phyloP scores from a whole-genome alignment of 2,888 invertebrate genomes.

The Meta bourneti region DNA sequence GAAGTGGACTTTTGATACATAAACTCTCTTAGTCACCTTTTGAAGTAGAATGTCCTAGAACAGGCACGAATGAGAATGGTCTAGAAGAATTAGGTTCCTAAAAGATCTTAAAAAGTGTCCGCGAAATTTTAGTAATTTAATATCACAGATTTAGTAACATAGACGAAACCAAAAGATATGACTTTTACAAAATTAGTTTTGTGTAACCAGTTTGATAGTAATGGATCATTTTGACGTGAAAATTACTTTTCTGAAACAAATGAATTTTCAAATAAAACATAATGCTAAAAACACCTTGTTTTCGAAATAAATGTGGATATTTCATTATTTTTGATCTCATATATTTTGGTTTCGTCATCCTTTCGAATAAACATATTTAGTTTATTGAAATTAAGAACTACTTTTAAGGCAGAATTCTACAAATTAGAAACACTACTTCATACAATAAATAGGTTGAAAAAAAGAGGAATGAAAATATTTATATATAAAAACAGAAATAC shows the following conservation, averaged over 20 bases:
- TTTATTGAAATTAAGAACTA: too few species aligned
- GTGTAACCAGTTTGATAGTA: too few species aligned
- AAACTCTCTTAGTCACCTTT: not conserved
- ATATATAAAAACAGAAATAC: too few species aligned
- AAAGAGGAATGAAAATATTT: too few species aligned
- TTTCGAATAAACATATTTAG: not conserved
- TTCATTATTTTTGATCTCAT: not conserved
- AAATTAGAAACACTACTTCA: too few species aligned
- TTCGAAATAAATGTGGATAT: too few species aligned
- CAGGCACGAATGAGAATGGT: not conserved
- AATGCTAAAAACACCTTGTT: too few species aligned
- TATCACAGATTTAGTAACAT: not conserved
- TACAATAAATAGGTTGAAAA: too few species aligned
- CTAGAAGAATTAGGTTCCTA: constrained; percentile 1
- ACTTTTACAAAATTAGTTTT: not conserved
- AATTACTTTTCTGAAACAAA: too few species aligned
- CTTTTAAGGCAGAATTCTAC: too few species aligned
- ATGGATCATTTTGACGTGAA: too few species aligned
- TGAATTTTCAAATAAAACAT: too few species aligned
- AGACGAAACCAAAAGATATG: not conserved
- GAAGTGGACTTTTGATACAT: not conserved
- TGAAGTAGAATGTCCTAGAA: not conserved
- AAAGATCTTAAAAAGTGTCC: not conserved
- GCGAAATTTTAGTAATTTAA: not conserved
- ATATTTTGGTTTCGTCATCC: not conserved